These are phyloP conservation scores for Coelinius sp. DNA, from an alignment of 2,888 invertebrate species.

Conservation along the genomic window DNA sequence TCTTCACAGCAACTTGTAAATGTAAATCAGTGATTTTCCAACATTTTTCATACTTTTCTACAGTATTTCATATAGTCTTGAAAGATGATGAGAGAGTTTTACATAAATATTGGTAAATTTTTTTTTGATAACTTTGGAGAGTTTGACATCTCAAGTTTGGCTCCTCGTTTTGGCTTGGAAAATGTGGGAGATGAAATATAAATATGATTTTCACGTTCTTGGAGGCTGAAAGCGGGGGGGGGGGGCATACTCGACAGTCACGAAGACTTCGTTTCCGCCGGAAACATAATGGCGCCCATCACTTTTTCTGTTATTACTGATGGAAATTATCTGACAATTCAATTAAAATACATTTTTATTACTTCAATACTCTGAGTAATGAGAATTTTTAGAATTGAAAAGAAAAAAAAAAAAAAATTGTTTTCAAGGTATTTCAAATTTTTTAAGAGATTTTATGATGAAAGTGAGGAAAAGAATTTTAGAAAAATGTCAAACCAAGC, in stretches of 20 bases:
- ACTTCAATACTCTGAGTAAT: constrained; percentile 55
- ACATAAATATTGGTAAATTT: constrained; percentile 17
- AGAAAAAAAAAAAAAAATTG: too few relatives aligned
- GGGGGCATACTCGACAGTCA: constrained; percentile 52
- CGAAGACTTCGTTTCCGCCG: constrained; percentile 67
- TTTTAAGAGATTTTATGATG: neutral
- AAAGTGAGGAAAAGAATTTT: constrained; percentile 23
- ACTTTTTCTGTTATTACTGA: constrained; percentile 11
- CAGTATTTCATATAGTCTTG: neutral
- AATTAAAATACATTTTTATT: constrained; percentile 63
- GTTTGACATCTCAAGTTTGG: neutral
- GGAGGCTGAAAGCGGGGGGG: constrained; percentile 36
- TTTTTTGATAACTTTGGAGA: constrained; percentile 8
- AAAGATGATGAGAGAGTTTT: neutral
- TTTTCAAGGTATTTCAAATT: neutral
- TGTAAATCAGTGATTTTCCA: neutral
- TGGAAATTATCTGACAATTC: constrained; percentile 56
- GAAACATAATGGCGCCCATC: constrained; percentile 62
- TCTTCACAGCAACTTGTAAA: neutral
- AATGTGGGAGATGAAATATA: constrained; percentile 64
- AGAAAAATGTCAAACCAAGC: constrained; percentile 15
- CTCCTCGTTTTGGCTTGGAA: constrained; percentile 48
- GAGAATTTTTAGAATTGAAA: neutral
- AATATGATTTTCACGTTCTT: constrained; percentile 63
- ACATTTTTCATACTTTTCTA: neutral